phyloP scores from a whole-genome alignment of 1,140 invertebrate species.

The Brachionus paranguensis region DNA sequence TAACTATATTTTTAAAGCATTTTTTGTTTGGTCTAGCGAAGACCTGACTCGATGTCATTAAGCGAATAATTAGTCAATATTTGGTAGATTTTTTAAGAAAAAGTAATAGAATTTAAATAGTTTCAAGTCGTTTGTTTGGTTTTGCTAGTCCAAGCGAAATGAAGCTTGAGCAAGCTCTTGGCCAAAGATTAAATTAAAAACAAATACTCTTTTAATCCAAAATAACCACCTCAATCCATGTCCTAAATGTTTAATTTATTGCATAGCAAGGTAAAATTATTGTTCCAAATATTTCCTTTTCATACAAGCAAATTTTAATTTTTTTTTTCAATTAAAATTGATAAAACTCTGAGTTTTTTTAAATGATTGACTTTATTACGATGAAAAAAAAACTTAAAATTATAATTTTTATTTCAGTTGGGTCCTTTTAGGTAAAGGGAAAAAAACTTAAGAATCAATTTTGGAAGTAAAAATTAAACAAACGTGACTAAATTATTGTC shows the following conservation, averaged over 20 bases:
- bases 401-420: no score
- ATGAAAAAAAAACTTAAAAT: no score
- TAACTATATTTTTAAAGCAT: neutral
- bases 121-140: neutral
- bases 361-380: no score
- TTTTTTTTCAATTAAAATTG: no score
- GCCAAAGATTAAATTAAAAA: neutral
- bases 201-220: no score
- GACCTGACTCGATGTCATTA: neutral
- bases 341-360: no score
- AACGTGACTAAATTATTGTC: neutral
- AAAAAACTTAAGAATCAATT: neutral
- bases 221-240: no score
- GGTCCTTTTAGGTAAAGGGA: no score
- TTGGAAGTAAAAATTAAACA: neutral
- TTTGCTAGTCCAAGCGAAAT: neutral
- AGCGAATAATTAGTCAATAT: neutral
- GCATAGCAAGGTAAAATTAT: no score
- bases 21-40: neutral
- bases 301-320: no score
- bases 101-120: neutral
- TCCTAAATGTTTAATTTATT: no score
- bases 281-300: no score
- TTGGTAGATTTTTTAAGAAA: neutral
- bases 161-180: neutral